Conservation (phyloP, 2,888 invertebrate species). For the Gastracanthus pulcherrimus region DNA sequence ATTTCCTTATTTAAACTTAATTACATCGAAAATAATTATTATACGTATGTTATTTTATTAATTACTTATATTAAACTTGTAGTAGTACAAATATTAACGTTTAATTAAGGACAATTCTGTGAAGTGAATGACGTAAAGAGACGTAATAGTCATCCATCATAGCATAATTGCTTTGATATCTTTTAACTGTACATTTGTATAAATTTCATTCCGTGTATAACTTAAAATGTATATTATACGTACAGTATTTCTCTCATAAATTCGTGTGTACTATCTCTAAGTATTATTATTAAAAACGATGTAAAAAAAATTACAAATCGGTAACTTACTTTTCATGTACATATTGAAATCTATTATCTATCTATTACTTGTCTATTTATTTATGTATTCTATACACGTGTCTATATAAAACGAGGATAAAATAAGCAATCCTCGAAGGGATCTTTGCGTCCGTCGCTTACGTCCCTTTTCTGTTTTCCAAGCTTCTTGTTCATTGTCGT, state of each 20-base stretch:
- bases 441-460: conserved; percentile 53
- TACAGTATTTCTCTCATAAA: neutral
- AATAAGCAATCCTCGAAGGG: neutral
- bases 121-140: conserved; percentile 48
- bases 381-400: too few relatives aligned
- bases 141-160: neutral
- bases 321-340: too few relatives aligned
- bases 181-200: neutral
- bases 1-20: conserved; percentile 14
- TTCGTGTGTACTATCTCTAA: too few relatives aligned
- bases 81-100: too few relatives aligned
- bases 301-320: too few relatives aligned
- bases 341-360: neutral
- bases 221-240: neutral
- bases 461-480: conserved; percentile 25
- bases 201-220: neutral
- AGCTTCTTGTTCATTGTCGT: conserved; percentile 64
- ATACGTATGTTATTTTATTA: neutral
- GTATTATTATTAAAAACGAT: too few relatives aligned
- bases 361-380: neutral
- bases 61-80: too few relatives aligned
- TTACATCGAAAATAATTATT: neutral
- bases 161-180: neutral
- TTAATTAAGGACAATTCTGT: conserved; percentile 9
- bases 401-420: neutral